Evolutionary conservation across 2,888 invertebrate genomes (phyloP), one percentile per base, ranked within the genome.

Genomic region (Muscina levida): DNA sequence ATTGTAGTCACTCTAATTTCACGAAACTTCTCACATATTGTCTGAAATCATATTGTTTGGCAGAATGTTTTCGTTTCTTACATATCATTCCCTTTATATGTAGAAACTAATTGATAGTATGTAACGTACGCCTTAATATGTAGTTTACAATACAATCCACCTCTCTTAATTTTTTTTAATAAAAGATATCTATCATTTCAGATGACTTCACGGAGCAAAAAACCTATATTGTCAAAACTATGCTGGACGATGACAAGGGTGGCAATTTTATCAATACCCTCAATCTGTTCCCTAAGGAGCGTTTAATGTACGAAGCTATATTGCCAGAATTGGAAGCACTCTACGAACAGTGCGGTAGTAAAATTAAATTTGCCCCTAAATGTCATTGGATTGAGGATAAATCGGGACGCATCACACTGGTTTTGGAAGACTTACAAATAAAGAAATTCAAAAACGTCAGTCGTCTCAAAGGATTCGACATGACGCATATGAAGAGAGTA

Each of bases 211-310:
- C 85, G 0, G 84, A 86, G 51, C 86, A 87, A 59, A 85, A 87
- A 42, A 87, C 89, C 0, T 89, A 88, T 48, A 87, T 89, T 17
- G 84, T 89, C 66, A 89, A 89, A 72, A 89, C 88, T 5, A 87
- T 87, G 85, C 57, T 88, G 53, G 84, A 86, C 19, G 85, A 85
- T 56, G 85, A 85, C 13, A 84, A 84, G 10, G 88, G 89, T 22
- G 85, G 85, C 37, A 87, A 85, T 3, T 86, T 87, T 17, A 81
- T 89, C 17, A 87, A 87, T 71, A 83, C 86, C 1, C 82, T 89
- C 2, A 88, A 89, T 65, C 83, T 90, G 0, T 90, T 90, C 79
- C 89, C 89, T 6, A 89, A 88, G 66, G 90, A 90, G 77, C 86
- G 85, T 24, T 75, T 86, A 56, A 89, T 90, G 88, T 90, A 90